Base-by-base conservation (phyloP, 2,797 vertebrate species). In the Melanotaenia maccullochi region DNA sequence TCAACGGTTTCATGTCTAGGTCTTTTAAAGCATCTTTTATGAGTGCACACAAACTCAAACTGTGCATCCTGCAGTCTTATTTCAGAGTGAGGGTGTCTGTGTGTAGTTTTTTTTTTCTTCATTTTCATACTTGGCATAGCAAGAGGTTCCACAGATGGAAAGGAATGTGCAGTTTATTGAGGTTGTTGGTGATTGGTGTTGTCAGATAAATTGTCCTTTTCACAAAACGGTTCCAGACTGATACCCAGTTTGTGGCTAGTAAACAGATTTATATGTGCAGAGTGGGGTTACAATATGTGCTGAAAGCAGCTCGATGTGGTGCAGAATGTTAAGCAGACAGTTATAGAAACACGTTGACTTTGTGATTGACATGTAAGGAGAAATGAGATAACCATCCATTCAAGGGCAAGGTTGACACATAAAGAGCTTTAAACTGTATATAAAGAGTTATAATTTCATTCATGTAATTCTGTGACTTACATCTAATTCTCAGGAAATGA, bases 231-330 rank as follows among this genome's bases (percentile, higher is more conserved):
- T 49, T 73, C 51, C 61, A 66, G 71, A 66, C 47, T 73, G 76
- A 76, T 65, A 71, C 60, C 56, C 69, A 68, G 67, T 85, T 71
- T 77, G 73, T 74, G 78, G 70, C 66, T 52, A 65, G 81, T 86
- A 77, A 87, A 83, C 63, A 59, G 77, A 76, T 85, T 90, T 84
- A 81, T 88, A 71, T 83, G 80, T 76, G 73, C 67, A 59, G 73
- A 72, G 70, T 67, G 75, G 2, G 9, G 75, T 62, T 70, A 74
- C 84, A 82, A 49, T 49, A 33, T n/a, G 28, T 62, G 78, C 82
- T 81, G 82, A 77, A 85, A 82, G 79, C 60, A 36, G 38, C 74
- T 59, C 0, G 16, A 73, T 1, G 42, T 65, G 57, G 71, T 35
- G 57, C 67, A 49, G 80, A 85, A 83, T 80, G 73, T 76, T 78